Evolutionary conservation across 2,797 vertebrate species (phyloP).

Genomic region (Morelia viridis): DNA sequence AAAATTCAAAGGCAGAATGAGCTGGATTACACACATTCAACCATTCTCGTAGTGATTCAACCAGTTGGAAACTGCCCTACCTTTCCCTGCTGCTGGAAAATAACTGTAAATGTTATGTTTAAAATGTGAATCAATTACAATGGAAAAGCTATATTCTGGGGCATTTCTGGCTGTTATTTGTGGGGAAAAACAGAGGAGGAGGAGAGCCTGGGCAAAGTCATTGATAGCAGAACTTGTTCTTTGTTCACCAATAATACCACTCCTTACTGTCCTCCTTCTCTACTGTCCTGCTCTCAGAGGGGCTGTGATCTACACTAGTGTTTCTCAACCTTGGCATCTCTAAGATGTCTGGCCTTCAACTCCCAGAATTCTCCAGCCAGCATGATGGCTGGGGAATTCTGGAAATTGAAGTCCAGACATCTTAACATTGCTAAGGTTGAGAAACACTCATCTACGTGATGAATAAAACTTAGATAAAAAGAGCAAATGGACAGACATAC

Average conservation of each 20-base stretch:
- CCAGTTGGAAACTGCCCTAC: no score
- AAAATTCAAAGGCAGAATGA: no score
- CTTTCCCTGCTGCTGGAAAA: background rate
- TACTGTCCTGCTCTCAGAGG: background rate
- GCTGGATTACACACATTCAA: no score
- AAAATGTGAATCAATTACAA: background rate
- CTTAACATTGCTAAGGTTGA: no score
- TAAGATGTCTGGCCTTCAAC: background rate
- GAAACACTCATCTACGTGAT: no score
- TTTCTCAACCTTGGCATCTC: background rate
- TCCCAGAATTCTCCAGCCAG: background rate
- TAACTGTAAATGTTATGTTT: background rate
- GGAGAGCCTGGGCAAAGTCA: background rate
- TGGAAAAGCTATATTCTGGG: background rate
- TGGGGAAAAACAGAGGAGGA: no score
- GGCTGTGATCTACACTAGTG: background rate
- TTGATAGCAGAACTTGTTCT: background rate
- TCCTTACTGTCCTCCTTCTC: background rate
- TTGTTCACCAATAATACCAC: background rate
- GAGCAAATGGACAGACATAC: no score
- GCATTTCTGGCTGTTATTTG: background rate
- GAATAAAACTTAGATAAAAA: no score
- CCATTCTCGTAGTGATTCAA: no score
- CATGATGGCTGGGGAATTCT: no score
- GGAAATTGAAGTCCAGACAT: no score